phyloP scores from a whole-genome alignment of 2,113 vertebrate genomes.

The Vulpes vulpes region DNA sequence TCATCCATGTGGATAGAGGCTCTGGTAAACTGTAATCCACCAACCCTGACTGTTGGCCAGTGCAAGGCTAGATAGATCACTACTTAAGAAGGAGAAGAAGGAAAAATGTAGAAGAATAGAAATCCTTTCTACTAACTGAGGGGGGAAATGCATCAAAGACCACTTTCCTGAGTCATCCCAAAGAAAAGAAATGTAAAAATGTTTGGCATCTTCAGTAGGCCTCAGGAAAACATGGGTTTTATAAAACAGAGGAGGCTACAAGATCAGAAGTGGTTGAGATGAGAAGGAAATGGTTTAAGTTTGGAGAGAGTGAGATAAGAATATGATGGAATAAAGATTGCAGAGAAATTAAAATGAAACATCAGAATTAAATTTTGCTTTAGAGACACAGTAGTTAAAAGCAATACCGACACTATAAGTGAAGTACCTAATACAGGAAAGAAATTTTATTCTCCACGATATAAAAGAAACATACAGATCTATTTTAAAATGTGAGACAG shows the following conservation, averaged over 20 bases:
- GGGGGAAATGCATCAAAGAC: neutral
- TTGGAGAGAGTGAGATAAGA: neutral
- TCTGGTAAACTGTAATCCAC: neutral
- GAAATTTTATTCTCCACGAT: neutral
- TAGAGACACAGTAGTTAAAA: neutral
- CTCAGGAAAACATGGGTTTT: neutral
- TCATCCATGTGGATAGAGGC: neutral
- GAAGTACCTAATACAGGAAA: neutral
- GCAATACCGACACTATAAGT: neutral
- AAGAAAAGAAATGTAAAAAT: slow-evolving; percentile 15
- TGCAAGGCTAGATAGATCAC: neutral
- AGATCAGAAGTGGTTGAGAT: neutral
- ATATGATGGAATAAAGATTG: neutral
- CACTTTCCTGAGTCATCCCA: neutral
- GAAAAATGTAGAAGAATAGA: neutral
- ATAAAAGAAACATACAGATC: neutral
- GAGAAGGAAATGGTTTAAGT: neutral
- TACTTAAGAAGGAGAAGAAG: neutral
- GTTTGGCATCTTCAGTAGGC: neutral
- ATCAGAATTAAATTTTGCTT: slow-evolving; percentile 8
- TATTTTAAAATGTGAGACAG: neutral
- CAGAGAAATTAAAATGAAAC: slow-evolving; percentile 21
- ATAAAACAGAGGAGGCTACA: neutral
- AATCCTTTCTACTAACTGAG: neutral
- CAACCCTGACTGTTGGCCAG: neutral